Base-by-base conservation (phyloP, 2,797 vertebrate genomes). In the Amblyraja radiata region DNA sequence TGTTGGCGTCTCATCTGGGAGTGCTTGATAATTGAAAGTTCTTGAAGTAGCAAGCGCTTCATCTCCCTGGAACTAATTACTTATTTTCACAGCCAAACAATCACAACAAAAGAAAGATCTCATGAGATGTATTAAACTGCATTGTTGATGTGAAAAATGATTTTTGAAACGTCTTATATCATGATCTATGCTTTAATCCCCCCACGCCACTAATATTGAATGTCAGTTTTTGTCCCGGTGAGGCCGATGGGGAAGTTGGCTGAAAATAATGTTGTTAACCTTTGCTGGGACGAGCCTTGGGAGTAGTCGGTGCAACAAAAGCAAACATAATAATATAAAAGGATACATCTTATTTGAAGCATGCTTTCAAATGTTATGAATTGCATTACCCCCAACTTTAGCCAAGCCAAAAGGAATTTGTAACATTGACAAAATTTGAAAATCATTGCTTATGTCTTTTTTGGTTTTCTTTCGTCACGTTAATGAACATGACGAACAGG, bases 401-500 rank as follows among this genome's bases (percentile, higher is more conserved):
- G n/a, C 25, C 83, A 86, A 65, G 58, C 61, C 61, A 25, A 86
- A 86, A 61, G 61, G 13, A 32, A 32, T 18, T 32, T 86, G 61
- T 16, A 61, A 86, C 61, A 86, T n/a, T n/a, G 83, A 9, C 83
- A 86, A 6, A 28, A 86, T 86, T 65, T 86, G 83, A 28, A 86
- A 65, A 86, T 86, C 61, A 86, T 32, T 86, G 83, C 25, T 86
- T 86, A 63, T 86, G 83, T 28, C 61, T 86, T 86, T 77, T 86
- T n/a, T 65, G 28, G 13, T 71, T 18, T 18, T 65, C 46, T 63
- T 86, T n/a, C 61, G 25, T 61, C 28, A 86, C 25, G 83, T 86
- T 86, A 65, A 86, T n/a, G 28, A 28, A 16, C 28, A 32, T 63
- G 58, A n/a, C 28, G 61, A 14, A 14, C 8, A 18, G 28, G 28